Base-by-base conservation (phyloP, 2,888 invertebrate species). In the Pterostichus madidus region DNA sequence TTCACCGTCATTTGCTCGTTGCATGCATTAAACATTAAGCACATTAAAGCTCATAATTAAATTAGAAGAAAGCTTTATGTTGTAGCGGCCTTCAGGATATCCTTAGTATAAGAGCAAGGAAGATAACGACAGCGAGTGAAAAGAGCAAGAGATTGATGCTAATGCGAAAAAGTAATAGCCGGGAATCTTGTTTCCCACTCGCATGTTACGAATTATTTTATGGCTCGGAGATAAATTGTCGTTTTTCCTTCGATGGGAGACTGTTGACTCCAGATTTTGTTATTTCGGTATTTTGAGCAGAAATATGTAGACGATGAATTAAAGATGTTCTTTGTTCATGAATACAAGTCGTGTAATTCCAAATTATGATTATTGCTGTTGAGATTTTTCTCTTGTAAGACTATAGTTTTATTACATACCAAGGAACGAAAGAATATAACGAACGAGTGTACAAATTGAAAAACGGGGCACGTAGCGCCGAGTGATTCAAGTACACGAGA, bases 91-190 rank as follows among this genome's bases (percentile, higher is more conserved):
- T 49, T 75, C 49, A 32, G 52, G n/a, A 52, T 32, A 64, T 3
- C 64, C 13, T 64, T n/a, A 24, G 35, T 32, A n/a, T 13, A 53
- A 17, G 77, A 52, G 56, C 4, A 44, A 78, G 24, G 17, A 17
- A 78, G 78, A 78, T 17, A 59, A 39, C n/a, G 46, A 6, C 15
- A 49, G 10, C 17, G 46, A 73, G 24, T 15, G 17, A 73, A 59
- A 56, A 78, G 31, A 59, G 24, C 44, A 10, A 11, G 59, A 78
- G 78, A 78, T 78, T 78, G 59, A 78, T 78, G 78, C 59, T 78
- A 78, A 78, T 78, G 78, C 78, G 78, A 78, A 78, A 78, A 78
- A 78, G 78, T 78, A 78, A 78, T 78, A 78, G 78, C 59, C 24
- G 56, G 15, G 39, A 78, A 78, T 78, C 78, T 78, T 59, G 59